Evolutionary conservation across 2,113 vertebrate genomes (phyloP), one percentile per base, ranked within the genome.

Genomic region (Tachuris rubrigastra): DNA sequence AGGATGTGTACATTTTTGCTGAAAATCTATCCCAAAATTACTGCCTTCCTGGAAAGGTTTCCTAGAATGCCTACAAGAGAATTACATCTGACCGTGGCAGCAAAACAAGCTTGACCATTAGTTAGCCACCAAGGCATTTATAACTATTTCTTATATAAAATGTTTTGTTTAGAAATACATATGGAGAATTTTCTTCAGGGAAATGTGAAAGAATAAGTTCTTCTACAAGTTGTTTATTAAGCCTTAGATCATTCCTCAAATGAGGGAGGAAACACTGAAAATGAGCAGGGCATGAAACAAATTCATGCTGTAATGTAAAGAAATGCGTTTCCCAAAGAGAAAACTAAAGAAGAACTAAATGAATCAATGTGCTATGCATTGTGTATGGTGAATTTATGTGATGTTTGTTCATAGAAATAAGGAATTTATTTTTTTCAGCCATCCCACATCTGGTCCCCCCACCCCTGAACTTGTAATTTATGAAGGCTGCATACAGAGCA

Each of bases 231-330:
- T 42, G 50, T 72, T 91, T 91, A 49, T 85, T 89, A 82, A 93
- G 68, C 50, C 69, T 90, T 85, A 69, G 20, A 83, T 97, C 72
- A 96, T 83, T 95, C 89, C 91, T 89, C 95, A 95, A 93, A 94
- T 97, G 94, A 98, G 93, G 96, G 89, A 94, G 73, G 95, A 96
- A 97, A 97, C 80, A 97, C 84, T 95, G 97, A 95, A 97, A 97
- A 98, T 98, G 98, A 98, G 94, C 95, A 96, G 95, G 96, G 97
- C 96, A 98, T 98, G 98, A 98, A 98, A 98, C 95, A 88, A 97
- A 98, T 97, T 98, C 97, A 98, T 98, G 98, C 98, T 96, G 96
- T 95, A 98, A 98, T 98, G 98, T 97, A 96, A 97, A 96, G 90
- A 98, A 98, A 98, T 98, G 98, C 78, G 97, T 98, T 97, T 95